These are phyloP conservation scores for Stegodyphus dumicola DNA, from an alignment of 1,140 invertebrate genomes.

Conservation along the genomic window DNA sequence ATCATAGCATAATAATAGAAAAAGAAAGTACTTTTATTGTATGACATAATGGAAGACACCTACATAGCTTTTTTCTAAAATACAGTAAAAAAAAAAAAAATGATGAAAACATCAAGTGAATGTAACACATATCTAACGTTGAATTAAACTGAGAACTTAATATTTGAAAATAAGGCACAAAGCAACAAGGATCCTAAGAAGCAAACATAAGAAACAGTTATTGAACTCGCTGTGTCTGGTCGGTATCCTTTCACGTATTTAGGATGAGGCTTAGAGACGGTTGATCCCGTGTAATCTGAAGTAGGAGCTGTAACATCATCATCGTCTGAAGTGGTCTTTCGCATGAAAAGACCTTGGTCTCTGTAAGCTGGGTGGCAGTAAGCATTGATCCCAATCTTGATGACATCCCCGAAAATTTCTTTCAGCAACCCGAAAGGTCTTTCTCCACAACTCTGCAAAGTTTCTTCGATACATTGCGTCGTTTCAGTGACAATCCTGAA, in stretches of 20 bases:
- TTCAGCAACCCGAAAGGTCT: conserved; percentile 35
- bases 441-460: conserved; percentile 23
- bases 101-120: background rate
- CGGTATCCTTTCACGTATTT: conserved; percentile 43
- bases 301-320: conserved; percentile 3
- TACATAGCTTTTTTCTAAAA: too few relatives aligned
- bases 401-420: conserved; percentile 34
- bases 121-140: background rate
- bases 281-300: background rate
- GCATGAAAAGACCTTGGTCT: background rate
- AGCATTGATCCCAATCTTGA: conserved; percentile 8
- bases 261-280: conserved; percentile 6
- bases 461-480: conserved; percentile 44
- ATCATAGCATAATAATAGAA: too few relatives aligned
- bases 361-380: conserved; percentile 29
- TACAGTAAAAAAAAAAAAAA: too few relatives aligned
- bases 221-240: background rate
- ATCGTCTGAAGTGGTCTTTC: background rate
- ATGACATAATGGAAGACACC: too few relatives aligned
- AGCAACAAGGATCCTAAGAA: background rate
- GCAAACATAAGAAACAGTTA: background rate
- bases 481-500: conserved; percentile 36
- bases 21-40: too few relatives aligned
- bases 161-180: background rate
- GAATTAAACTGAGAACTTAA: background rate